A percentile compares a stretch with the other conserved stretches of the same genome.
Evolutionary conservation across 2,888 invertebrate species (phyloP).

Genomic region (Ormia ochracea): DNA sequence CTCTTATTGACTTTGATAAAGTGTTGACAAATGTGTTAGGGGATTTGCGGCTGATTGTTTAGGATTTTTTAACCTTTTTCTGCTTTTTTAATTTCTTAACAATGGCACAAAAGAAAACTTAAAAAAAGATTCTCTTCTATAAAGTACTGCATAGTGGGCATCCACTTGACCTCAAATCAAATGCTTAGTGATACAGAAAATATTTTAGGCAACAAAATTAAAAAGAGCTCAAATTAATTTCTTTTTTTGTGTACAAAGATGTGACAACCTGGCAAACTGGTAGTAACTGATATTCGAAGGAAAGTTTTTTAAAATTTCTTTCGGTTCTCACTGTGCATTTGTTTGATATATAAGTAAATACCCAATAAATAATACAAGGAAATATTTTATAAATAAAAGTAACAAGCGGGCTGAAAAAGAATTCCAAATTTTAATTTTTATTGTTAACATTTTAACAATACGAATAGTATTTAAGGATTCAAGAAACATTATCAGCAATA

Average conservation of each 20-base stretch:
- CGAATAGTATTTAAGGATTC: not conserved
- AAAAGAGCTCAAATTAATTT: not conserved
- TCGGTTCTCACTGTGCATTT: not conserved
- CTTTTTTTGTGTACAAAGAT: not conserved
- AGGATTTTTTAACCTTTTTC: slow-evolving; percentile 62
- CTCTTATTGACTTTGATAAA: slow-evolving; percentile 71
- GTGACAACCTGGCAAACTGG: not conserved
- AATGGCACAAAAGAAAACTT: slow-evolving; percentile 9
- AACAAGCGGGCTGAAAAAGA: not conserved
- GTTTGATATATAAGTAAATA: slow-evolving; percentile 25
- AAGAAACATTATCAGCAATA: too few relatives aligned
- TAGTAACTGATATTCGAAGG: not conserved
- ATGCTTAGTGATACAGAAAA: not conserved
- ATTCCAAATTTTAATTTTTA: too few relatives aligned
- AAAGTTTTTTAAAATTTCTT: not conserved
- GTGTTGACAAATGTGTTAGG: slow-evolving; percentile 75
- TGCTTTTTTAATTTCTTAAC: slow-evolving; percentile 40
- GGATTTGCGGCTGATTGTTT: slow-evolving; percentile 71
- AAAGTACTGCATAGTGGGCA: slow-evolving; percentile 1
- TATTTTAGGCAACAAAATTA: not conserved
- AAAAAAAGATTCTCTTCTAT: slow-evolving; percentile 1
- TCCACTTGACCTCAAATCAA: slow-evolving; percentile 2
- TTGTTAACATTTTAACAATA: not conserved
- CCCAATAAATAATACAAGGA: not conserved
- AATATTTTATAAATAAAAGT: not conserved